Evolutionary conservation across 2,797 vertebrate genomes (phyloP), one percentile per base, ranked within the genome.

Genomic region (Ctenopoma kingsleyae): DNA sequence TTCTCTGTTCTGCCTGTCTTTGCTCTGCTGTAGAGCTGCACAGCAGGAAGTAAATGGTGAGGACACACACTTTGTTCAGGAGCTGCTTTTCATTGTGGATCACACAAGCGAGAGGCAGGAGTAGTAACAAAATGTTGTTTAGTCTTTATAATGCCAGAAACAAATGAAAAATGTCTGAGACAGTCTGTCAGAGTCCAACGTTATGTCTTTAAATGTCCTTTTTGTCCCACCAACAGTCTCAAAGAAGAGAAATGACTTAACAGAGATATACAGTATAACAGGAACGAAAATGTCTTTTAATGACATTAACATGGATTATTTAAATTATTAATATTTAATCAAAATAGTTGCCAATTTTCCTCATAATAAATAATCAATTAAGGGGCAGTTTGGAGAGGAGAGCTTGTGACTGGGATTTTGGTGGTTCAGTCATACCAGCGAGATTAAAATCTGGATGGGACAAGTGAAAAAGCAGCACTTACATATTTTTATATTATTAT

Each of bases 31-130:
- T 48, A 35, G 55, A 81, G 67, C 65, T 76, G 25, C 80, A 48
- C 75, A 75, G 82, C 66, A 76, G 80, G 77, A 61, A 62, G 54
- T 48, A 43, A 56, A 23, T 64, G 53, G 61, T 32, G 63, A 67
- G 53, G 51, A 57, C 61, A 58, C 67, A 56, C 62, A 61, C 56
- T 69, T 20, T 8, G 49, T 64, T 63, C 41, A 43, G 48, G 58
- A 70, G 57, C 56, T 71, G 51, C 50, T 49, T 43, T 57, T 76
- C 40, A 76, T 55, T 66, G 71, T 70, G 40, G 36, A 49, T 78
- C 51, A 71, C 57, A 70, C 49, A 44, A 51, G 61, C 74, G 23
- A 72, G 63, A 60, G 54, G 20, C 64, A 60, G 38, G 57, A 49
- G 41, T 60, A 49, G 6, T 17, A 43, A 7, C 40, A 43, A 17